Conservation (phyloP, 1,140 invertebrate genomes). For the Caenorhabditis brenneri region DNA sequence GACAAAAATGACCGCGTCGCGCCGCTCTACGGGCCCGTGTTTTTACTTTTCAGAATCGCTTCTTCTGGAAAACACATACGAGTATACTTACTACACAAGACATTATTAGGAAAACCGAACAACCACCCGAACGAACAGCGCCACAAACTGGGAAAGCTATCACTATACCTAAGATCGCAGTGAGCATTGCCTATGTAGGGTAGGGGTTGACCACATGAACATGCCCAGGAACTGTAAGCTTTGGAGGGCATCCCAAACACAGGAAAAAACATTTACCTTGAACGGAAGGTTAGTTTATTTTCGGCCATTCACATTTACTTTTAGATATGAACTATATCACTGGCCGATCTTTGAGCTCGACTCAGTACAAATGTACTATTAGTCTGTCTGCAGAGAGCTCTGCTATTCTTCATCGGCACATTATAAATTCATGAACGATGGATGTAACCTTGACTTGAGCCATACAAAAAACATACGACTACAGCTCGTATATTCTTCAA, state of each 20-base stretch:
- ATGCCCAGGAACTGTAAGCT: no score
- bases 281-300: no score
- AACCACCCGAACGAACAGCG: not conserved
- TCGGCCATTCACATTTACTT: no score
- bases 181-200: not conserved
- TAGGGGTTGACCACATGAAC: no score
- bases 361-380: no score
- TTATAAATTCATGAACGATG: not conserved
- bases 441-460: not conserved
- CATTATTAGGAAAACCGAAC: slow-evolving; percentile 17
- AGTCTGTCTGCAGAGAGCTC: not conserved
- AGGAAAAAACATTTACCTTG: no score
- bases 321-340: no score
- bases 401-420: not conserved
- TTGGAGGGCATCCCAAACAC: no score
- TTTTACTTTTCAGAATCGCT: slow-evolving; percentile 37
- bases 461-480: not conserved
- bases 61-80: slow-evolving; percentile 30
- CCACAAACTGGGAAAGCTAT: not conserved
- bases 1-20: slow-evolving; percentile 36
- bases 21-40: slow-evolving; percentile 27
- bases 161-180: not conserved
- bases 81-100: slow-evolving; percentile 19
- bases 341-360: no score
- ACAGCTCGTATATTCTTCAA: not conserved